Base-by-base conservation (phyloP, 1,140 invertebrate genomes). In the Rhopalosiphum padi region DNA sequence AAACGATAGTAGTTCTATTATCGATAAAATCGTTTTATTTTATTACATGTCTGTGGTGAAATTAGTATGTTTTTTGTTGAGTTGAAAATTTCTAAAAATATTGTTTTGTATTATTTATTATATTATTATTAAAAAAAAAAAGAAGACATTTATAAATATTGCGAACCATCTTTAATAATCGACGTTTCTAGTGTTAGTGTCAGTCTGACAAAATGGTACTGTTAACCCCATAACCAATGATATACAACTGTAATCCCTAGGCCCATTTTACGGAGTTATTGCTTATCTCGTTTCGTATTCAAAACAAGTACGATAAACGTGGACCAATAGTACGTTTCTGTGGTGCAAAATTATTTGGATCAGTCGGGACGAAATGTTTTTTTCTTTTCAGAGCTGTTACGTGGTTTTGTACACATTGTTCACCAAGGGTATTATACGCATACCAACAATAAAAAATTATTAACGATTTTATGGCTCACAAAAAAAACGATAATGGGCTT, bases 231-330 rank as follows among this genome's bases (percentile, higher is more conserved):
- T 68, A 90, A 90, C 88, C 53, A 41, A 60, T 90, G 53, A 60
- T 60, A 90, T 21, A 89, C 88, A 90, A 68, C 41, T 25, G 89
- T 30, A 68, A 90, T 68, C 37, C 37, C 37, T 43, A 22, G 53
- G 89, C 23, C 89, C 22, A 41, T 43, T 90, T 90, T 30, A 43
- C 53, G 0, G 53, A 90, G 89, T 90, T 90, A 90, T 68, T 90
- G 89, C 55, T 68, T 90, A 60, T 90, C 41, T 90, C 53, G 53
- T 90, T 90, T 90, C 25, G 55, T 90, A 90, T 90, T 90, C 89
- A 90, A 90, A 90, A 90, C 55, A 43, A 68, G 89, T 68, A 41
- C 89, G 37, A 68, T 55, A 90, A 55, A 90, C 89, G 89, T 90
- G 89, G 89, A 60, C 89, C 89, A 60, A 89, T 35, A 90, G 37